Conservation (phyloP, 2,797 vertebrate species). For the Manis pentadactyla region DNA sequence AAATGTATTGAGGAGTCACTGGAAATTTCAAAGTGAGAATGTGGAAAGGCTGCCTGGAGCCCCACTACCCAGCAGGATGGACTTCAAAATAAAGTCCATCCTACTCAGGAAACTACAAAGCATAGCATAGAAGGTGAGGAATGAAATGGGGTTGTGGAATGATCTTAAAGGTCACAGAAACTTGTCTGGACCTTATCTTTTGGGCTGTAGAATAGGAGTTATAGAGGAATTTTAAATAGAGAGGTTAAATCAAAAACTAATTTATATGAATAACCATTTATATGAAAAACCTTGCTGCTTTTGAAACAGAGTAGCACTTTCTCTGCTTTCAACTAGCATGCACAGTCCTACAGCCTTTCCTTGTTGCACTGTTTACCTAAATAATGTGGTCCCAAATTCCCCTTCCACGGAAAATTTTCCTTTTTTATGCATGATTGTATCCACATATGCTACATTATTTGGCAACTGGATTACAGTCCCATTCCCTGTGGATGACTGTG, state of each 20-base stretch:
- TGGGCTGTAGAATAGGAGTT: neutral
- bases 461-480: constrained; percentile 28
- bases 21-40: neutral
- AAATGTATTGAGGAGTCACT: neutral
- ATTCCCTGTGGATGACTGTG: constrained; percentile 45
- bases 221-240: neutral
- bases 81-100: neutral
- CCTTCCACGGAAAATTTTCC: constrained; percentile 1
- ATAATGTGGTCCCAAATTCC: constrained; percentile 49
- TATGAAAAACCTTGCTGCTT: neutral
- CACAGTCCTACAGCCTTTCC: neutral
- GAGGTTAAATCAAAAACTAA: neutral
- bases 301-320: neutral
- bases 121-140: neutral
- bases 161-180: neutral
- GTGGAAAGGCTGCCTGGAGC: neutral
- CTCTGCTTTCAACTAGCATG: neutral
- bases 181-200: neutral
- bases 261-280: neutral
- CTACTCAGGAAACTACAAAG: neutral
- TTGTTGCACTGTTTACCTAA: constrained; percentile 17
- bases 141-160: neutral
- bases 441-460: constrained; percentile 17
- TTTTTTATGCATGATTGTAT: neutral
- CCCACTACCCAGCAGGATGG: neutral